Evolutionary conservation across 92 coral and sea anemone species (phyloP).

Genomic region (Actinostola sp.): DNA sequence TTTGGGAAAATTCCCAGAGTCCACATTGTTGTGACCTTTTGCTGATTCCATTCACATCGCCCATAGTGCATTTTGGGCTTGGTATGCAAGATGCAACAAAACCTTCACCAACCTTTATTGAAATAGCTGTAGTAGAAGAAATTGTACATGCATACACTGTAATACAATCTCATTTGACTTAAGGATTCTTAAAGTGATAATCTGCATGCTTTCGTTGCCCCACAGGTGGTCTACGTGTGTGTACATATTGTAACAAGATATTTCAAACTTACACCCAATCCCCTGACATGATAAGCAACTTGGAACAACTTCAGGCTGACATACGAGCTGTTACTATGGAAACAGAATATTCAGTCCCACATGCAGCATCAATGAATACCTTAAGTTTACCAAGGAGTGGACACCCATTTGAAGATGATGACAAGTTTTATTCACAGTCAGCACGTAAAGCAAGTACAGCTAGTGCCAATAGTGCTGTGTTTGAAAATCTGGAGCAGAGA

Average conservation of each 20-base stretch:
- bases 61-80: too few relatives aligned
- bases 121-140: too few relatives aligned
- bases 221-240: constrained; percentile 91
- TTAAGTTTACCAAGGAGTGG: constrained; percentile 48
- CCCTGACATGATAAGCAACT: constrained; percentile 70
- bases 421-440: constrained; percentile 42
- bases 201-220: too few relatives aligned
- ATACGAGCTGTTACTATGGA: constrained; percentile 66
- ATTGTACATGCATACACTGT: too few relatives aligned
- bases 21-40: too few relatives aligned
- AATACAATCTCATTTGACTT: neutral
- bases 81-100: too few relatives aligned
- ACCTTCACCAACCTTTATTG: too few relatives aligned
- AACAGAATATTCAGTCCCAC: constrained; percentile 43
- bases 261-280: constrained; percentile 85
- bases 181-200: neutral
- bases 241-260: constrained; percentile 90
- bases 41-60: too few relatives aligned
- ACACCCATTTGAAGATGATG: constrained; percentile 84
- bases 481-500: constrained; percentile 68
- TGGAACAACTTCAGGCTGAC: constrained; percentile 90
- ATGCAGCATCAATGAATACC: constrained; percentile 28
- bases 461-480: constrained; percentile 40
- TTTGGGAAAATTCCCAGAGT: too few relatives aligned
- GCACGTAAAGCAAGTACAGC: constrained; percentile 37